These are phyloP conservation scores for Plotosus lineatus DNA, from an alignment of 2,113 vertebrate genomes.

Conservation along the genomic window DNA sequence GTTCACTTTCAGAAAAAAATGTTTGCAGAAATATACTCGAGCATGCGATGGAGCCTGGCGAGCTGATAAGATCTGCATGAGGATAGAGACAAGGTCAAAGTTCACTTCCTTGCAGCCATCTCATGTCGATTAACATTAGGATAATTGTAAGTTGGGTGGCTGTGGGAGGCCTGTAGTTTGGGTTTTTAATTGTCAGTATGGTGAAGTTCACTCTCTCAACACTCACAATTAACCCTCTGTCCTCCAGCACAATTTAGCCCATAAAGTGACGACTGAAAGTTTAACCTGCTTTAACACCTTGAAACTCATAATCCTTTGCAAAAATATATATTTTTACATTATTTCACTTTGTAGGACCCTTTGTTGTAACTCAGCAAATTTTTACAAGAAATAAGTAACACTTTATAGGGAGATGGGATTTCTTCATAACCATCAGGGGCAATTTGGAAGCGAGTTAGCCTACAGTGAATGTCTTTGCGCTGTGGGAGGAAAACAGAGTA, in stretches of 20 bases:
- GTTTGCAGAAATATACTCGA: slow-evolving; percentile 63
- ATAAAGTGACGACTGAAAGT: neutral
- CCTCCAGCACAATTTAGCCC: neutral
- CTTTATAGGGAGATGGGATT: neutral
- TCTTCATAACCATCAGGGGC: too few relatives aligned
- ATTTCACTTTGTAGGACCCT: neutral
- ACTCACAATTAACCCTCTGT: slow-evolving; percentile 23
- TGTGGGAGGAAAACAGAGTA: too few relatives aligned
- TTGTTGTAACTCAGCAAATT: neutral
- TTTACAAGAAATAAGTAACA: neutral
- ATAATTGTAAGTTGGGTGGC: slow-evolving; percentile 76
- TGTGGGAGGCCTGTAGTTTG: slow-evolving; percentile 55
- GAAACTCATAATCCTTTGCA: neutral
- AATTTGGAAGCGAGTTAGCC: too few relatives aligned
- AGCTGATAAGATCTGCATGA: slow-evolving; percentile 74
- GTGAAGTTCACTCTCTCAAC: slow-evolving; percentile 23
- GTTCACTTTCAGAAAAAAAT: slow-evolving; percentile 67
- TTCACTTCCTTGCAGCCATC: slow-evolving; percentile 68
- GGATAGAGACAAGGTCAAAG: slow-evolving; percentile 72
- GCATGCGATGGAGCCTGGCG: slow-evolving; percentile 61
- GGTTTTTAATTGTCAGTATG: slow-evolving; percentile 56
- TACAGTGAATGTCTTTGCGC: too few relatives aligned
- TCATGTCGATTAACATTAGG: slow-evolving; percentile 75
- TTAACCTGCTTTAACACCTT: neutral
- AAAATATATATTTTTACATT: neutral